These are phyloP conservation scores for Lophochroa leadbeateri DNA, from an alignment of 2,113 vertebrate species.

Conservation along the genomic window DNA sequence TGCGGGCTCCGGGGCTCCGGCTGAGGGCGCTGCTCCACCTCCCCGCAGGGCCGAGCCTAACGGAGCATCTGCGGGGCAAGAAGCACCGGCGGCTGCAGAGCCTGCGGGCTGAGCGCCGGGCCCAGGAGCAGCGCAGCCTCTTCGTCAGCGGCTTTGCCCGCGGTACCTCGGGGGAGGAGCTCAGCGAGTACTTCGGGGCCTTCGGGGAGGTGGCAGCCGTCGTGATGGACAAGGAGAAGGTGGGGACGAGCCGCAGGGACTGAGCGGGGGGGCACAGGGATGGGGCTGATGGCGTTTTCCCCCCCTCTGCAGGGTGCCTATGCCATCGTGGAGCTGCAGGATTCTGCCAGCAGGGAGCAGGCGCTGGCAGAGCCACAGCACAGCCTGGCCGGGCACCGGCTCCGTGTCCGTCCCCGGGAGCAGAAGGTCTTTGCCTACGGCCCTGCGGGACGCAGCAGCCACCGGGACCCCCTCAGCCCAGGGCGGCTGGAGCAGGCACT, in stretches of 20 bases:
- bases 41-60: constrained; percentile 77
- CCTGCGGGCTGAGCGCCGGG: constrained; percentile 72
- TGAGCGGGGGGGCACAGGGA: fast-evolving
- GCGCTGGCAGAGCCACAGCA: constrained; percentile 78
- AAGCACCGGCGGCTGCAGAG: constrained; percentile 81
- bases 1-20: background rate
- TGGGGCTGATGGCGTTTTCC: background rate
- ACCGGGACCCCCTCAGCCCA: constrained; percentile 63
- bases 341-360: constrained; percentile 54
- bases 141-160: constrained; percentile 88
- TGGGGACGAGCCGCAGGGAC: background rate
- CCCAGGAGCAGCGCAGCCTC: constrained; percentile 85
- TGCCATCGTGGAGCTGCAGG: constrained; percentile 87
- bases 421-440: constrained; percentile 46
- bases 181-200: constrained; percentile 80
- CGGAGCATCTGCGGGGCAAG: constrained; percentile 83
- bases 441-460: constrained; percentile 64
- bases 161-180: constrained; percentile 73
- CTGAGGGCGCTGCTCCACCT: background rate
- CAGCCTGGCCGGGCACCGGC: constrained; percentile 73
- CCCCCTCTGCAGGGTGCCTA: constrained; percentile 79
- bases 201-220: constrained; percentile 83
- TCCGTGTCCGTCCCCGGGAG: constrained; percentile 83
- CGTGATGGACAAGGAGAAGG: constrained; percentile 92
- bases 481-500: constrained; percentile 73